phyloP scores from a whole-genome alignment of 2,888 invertebrate genomes.

The Ornithoptera priamus region DNA sequence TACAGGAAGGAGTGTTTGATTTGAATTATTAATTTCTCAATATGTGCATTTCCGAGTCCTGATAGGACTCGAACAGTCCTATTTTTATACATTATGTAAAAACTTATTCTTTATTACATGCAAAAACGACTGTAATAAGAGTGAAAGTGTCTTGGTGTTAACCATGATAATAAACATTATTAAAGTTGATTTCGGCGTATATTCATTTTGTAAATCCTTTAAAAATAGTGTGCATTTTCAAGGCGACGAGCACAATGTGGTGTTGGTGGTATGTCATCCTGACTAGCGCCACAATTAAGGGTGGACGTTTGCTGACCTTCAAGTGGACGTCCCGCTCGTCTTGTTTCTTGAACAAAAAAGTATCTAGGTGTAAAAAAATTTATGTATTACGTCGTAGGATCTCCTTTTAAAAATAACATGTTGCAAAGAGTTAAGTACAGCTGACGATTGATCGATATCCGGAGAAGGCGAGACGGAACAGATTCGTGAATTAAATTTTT shows the following conservation, averaged over 20 bases:
- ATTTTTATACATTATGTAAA: slow-evolving; percentile 80
- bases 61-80: slow-evolving; percentile 73
- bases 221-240: neutral
- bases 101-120: slow-evolving; percentile 75
- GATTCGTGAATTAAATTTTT: no score
- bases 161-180: slow-evolving; percentile 76
- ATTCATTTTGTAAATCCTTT: slow-evolving; percentile 35
- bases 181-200: slow-evolving; percentile 55
- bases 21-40: slow-evolving; percentile 71
- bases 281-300: no score
- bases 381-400: no score
- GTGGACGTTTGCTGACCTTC: no score
- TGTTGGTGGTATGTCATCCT: neutral
- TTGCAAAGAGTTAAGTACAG: no score
- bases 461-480: no score
- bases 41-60: slow-evolving; percentile 75
- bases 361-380: no score
- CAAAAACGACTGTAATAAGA: slow-evolving; percentile 68
- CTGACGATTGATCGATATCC: no score
- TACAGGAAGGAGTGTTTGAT: slow-evolving; percentile 60
- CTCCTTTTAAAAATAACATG: no score
- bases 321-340: no score
- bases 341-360: no score
- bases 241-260: slow-evolving; percentile 4
- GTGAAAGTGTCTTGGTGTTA: slow-evolving; percentile 68